Evolutionary conservation across 2,797 vertebrate species (phyloP), one percentile per base, ranked within the genome.

Genomic region (Helarctos malayanus): DNA sequence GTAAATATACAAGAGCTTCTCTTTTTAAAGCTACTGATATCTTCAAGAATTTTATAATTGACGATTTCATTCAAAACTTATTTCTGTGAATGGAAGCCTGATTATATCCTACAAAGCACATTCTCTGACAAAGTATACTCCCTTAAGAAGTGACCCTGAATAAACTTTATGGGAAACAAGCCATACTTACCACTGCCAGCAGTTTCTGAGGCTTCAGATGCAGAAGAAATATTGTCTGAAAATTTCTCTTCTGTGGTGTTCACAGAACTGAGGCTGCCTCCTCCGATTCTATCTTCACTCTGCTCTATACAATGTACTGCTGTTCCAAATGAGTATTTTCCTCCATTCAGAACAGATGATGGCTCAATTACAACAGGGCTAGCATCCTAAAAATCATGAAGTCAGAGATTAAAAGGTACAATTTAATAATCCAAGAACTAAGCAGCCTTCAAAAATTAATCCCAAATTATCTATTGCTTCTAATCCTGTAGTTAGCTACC

Each of bases 161-260:
- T 73, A 98, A 98, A 97, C 89, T 87, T 97, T 86, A 97, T 79
- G 97, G 97, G 89, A 98, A 98, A 97, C 93, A 98, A 98, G 73
- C 92, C 94, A 97, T 94, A 98, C 99, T 99, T 98, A 99, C 99
- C 99, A 35, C 98, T 99, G 97, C 98, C 98, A 97, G 98, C 98
- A 89, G 98, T 99, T 98, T 99, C 99, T 21, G 99, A 99, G 68
- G 99, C 99, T 99, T 99, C 99, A 12, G 99, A 99, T 86, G 99
- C 99, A 96, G 99, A 99, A 98, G 99, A 99, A 99, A 99, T 98
- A 90, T 99, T 99, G 98, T 99, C 99, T 54, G 99, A 99, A 93
- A 99, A 99, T 98, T 99, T 99, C 97, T 99, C 99, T 98, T 99
- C 99, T 12, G 99, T 98, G 95, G 99, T 98, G 98, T 99, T 99